These are phyloP conservation scores for Alfaro cultratus DNA, from an alignment of 2,797 vertebrate species.

Conservation along the genomic window DNA sequence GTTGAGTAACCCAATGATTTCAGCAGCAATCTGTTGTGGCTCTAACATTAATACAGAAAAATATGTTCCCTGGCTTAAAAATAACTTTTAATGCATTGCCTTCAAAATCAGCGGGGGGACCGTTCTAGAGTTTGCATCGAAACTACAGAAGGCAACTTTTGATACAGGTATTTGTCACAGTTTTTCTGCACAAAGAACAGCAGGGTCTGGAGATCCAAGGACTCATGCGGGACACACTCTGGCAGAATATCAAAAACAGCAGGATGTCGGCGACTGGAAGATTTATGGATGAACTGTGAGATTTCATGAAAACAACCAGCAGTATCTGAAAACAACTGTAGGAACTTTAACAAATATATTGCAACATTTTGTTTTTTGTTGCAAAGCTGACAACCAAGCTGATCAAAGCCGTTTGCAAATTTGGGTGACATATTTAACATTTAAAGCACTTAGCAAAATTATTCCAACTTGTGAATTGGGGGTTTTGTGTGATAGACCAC, in stretches of 20 bases:
- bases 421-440: not conserved
- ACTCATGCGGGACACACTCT: slow-evolving; percentile 8
- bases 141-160: slow-evolving; percentile 25
- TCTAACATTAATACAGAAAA: not conserved
- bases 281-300: slow-evolving; percentile 24
- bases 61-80: slow-evolving; percentile 3
- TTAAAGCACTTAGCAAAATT: not conserved
- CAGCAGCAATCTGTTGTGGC: not conserved
- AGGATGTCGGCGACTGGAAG: slow-evolving; percentile 1
- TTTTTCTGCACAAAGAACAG: slow-evolving; percentile 23
- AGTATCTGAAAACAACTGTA: slow-evolving; percentile 5
- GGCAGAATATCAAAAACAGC: slow-evolving; percentile 31
- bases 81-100: slow-evolving; percentile 17
- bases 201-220: slow-evolving; percentile 13
- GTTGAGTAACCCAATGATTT: not conserved
- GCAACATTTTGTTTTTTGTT: slow-evolving; percentile 9
- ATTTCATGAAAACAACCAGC: slow-evolving; percentile 18
- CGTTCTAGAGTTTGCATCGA: slow-evolving; percentile 33
- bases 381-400: slow-evolving; percentile 8
- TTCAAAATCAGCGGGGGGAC: slow-evolving; percentile 16
- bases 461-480: not conserved
- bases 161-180: slow-evolving; percentile 18
- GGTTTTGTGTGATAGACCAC: not conserved
- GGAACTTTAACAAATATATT: not conserved
- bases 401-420: not conserved